These are phyloP conservation scores for Ostrea edulis DNA, from an alignment of 1,140 invertebrate genomes.

Conservation along the genomic window DNA sequence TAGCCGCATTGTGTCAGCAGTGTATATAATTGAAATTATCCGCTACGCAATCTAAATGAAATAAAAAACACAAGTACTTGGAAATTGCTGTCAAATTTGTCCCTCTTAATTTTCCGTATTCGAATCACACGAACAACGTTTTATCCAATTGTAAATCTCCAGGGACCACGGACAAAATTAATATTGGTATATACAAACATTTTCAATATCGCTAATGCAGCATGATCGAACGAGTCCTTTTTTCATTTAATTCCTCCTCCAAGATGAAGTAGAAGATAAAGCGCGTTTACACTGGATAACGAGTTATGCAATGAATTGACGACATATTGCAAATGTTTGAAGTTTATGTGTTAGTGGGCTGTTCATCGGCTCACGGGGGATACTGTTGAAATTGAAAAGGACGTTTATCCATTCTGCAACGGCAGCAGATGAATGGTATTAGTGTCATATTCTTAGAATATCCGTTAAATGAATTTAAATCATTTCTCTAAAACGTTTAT, in stretches of 20 bases:
- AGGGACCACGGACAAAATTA: not conserved
- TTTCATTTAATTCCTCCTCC: not conserved
- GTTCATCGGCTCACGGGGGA: not conserved
- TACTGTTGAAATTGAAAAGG: too few relatives aligned
- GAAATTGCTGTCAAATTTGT: not conserved
- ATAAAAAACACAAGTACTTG: not conserved
- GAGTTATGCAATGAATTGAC: conserved; percentile 10
- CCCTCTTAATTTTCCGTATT: not conserved
- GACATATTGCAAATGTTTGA: conserved; percentile 33
- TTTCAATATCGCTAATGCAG: conserved; percentile 35
- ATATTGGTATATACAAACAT: conserved; percentile 2
- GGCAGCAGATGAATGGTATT: too few relatives aligned
- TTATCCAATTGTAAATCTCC: not conserved
- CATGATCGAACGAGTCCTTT: not conserved
- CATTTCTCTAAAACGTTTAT: too few relatives aligned
- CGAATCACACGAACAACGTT: not conserved
- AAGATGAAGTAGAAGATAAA: conserved; percentile 22
- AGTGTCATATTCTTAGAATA: too few relatives aligned
- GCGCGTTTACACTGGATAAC: not conserved
- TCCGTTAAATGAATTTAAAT: too few relatives aligned
- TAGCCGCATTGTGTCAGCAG: too few relatives aligned
- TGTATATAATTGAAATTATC: too few relatives aligned
- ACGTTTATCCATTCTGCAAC: too few relatives aligned
- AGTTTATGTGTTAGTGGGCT: not conserved
- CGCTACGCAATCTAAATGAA: too few relatives aligned